Percentiles rank a stretch among this genome's conserved stretches.
Conservation (phyloP, 2,888 invertebrate species). For the Patella depressa region DNA sequence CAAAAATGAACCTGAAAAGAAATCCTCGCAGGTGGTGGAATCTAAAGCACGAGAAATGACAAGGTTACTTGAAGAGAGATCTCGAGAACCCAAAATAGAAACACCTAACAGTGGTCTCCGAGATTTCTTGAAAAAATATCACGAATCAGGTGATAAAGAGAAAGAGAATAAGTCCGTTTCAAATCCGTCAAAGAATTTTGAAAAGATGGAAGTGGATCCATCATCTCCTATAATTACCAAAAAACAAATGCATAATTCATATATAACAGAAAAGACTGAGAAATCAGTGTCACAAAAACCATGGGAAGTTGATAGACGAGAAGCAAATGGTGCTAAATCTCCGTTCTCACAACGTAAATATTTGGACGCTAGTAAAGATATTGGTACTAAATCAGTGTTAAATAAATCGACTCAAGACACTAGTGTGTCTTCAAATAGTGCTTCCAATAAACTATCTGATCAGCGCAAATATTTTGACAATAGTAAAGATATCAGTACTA, state of each 20-base stretch:
- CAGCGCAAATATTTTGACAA: too few relatives aligned
- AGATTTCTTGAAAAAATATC: not conserved
- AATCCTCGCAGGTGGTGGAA: not conserved
- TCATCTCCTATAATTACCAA: slow-evolving; percentile 23
- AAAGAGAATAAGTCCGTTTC: slow-evolving; percentile 2
- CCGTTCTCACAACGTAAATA: not conserved
- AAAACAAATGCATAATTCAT: slow-evolving; percentile 12
- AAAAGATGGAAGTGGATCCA: slow-evolving; percentile 12
- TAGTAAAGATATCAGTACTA: too few relatives aligned
- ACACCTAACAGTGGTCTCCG: not conserved
- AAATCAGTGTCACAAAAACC: not conserved
- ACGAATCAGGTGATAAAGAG: not conserved
- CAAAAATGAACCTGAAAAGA: not conserved
- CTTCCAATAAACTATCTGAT: too few relatives aligned
- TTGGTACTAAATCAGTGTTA: too few relatives aligned
- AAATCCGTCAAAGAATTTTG: not conserved
- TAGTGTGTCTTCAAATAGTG: too few relatives aligned
- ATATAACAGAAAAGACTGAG: not conserved
- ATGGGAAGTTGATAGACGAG: not conserved
- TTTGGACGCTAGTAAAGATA: too few relatives aligned
- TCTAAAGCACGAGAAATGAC: not conserved
- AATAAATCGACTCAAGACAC: too few relatives aligned
- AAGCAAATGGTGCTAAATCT: not conserved
- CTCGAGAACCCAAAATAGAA: not conserved
- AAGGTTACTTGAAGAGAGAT: not conserved